Base-by-base conservation (phyloP, 2,888 invertebrate species). In the Leptinotarsa rubiginosa region DNA sequence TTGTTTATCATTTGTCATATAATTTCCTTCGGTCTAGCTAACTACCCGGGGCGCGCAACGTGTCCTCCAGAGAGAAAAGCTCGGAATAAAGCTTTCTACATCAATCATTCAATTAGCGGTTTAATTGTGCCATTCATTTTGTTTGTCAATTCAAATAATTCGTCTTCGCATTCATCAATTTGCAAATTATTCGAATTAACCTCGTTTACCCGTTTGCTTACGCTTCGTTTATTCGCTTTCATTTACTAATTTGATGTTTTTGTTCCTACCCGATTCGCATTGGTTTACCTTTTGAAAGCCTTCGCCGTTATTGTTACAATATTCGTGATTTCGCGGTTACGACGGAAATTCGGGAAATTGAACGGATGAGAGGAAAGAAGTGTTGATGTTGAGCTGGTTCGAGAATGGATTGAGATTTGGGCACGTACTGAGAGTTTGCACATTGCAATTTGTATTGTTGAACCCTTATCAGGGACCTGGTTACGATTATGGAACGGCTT, bases 91-190 rank as follows among this genome's bases (percentile, higher is more conserved):
- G 83, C 84, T 82, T 81, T 83, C 84, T 84, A 84, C 85, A 86
- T 86, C 86, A 87, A 87, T 87, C 86, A 87, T 87, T 86, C 84
- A 85, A 87, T 87, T 87, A 87, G 83, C 83, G 84, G 85, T 85
- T 86, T 87, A 87, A 87, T 87, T 87, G 86, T 84, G 84, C 87
- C 83, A 87, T 87, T 87, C 86, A 87, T 85, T 86, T 84, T 86
- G 85, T 86, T 86, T 86, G 85, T 85, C 86, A 85, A 84, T 86
- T 85, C 83, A 84, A 85, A 85, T 84, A 81, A 83, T 84, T 84
- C 84, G 81, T 78, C 82, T 82, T 81, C 84, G 84, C 84, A 86
- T 86, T 85, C 85, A 85, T 85, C 86, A 85, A 85, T 85, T 85
- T 85, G 80, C 77, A 73, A 78, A 76, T 77, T 77, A 79, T 76